phyloP scores from a whole-genome alignment of 1,140 invertebrate genomes.

The Danaus plexippus region DNA sequence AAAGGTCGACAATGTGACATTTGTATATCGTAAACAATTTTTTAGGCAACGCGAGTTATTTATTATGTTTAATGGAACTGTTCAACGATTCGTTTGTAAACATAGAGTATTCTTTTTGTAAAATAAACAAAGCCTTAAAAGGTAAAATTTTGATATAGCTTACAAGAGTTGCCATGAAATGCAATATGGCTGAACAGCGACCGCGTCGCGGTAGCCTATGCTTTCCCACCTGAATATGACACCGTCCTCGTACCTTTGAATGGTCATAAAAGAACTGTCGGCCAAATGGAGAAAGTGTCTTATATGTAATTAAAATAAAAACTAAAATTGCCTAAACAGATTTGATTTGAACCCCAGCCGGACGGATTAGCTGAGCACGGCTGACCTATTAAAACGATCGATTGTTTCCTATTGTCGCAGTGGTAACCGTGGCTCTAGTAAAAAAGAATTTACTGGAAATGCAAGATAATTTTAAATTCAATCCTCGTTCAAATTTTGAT shows the following conservation, averaged over 20 bases:
- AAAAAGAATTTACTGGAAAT: constrained; percentile 27
- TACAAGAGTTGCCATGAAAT: constrained; percentile 55
- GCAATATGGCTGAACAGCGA: constrained; percentile 59
- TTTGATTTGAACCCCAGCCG: constrained; percentile 39
- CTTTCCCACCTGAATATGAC: constrained; percentile 69
- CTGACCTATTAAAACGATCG: constrained; percentile 70
- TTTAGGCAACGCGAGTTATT: too few relatives aligned
- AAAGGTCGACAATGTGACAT: not conserved
- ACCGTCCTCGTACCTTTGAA: constrained; percentile 37
- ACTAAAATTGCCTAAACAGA: constrained; percentile 38
- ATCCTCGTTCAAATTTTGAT: too few relatives aligned
- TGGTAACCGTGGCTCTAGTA: constrained; percentile 36
- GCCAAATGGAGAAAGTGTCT: constrained; percentile 33
- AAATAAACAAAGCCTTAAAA: constrained; percentile 5
- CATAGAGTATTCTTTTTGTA: not conserved
- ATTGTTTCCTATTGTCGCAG: constrained; percentile 67
- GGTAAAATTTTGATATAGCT: constrained; percentile 35
- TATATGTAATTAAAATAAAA: constrained; percentile 39
- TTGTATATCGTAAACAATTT: too few relatives aligned
- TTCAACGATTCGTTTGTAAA: not conserved
- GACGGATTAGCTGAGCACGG: constrained; percentile 62
- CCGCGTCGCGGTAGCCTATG: constrained; percentile 63
- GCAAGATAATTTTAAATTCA: too few relatives aligned
- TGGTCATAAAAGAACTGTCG: constrained; percentile 29
- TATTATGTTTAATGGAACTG: too few relatives aligned